phyloP scores from a whole-genome alignment of 1,140 invertebrate genomes.

The Hyles euphorbiae region DNA sequence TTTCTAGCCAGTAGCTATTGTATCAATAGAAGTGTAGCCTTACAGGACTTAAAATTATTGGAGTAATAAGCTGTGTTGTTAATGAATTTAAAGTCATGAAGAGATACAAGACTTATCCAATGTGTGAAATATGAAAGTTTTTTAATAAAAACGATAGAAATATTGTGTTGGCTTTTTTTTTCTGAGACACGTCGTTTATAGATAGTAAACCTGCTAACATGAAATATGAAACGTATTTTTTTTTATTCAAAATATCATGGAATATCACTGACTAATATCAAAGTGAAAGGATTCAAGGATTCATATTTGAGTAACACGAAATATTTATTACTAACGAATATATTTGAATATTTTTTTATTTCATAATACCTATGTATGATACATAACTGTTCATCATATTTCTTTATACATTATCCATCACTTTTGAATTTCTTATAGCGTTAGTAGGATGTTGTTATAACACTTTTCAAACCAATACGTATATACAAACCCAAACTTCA shows the following conservation, averaged over 20 bases:
- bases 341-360: conserved; percentile 61
- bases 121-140: conserved; percentile 39
- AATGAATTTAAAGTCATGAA: conserved; percentile 34
- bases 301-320: conserved; percentile 13
- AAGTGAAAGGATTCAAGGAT: background rate
- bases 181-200: background rate
- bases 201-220: no score
- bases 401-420: conserved; percentile 13
- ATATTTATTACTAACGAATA: conserved; percentile 42
- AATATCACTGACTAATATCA: background rate
- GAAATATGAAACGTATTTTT: no score
- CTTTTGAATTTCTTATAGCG: conserved; percentile 17
- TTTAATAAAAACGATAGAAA: conserved; percentile 42
- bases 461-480: conserved; percentile 16
- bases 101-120: conserved; percentile 55
- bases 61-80: conserved; percentile 1
- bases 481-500: conserved; percentile 16
- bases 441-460: conserved; percentile 15
- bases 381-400: conserved; percentile 44
- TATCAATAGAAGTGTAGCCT: no score
- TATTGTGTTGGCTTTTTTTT: conserved; percentile 4
- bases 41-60: no score
- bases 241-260: no score
- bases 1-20: no score
- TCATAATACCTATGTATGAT: conserved; percentile 46